Base-by-base conservation (phyloP, 2,797 vertebrate species). In the Leucoraja ocellata region DNA sequence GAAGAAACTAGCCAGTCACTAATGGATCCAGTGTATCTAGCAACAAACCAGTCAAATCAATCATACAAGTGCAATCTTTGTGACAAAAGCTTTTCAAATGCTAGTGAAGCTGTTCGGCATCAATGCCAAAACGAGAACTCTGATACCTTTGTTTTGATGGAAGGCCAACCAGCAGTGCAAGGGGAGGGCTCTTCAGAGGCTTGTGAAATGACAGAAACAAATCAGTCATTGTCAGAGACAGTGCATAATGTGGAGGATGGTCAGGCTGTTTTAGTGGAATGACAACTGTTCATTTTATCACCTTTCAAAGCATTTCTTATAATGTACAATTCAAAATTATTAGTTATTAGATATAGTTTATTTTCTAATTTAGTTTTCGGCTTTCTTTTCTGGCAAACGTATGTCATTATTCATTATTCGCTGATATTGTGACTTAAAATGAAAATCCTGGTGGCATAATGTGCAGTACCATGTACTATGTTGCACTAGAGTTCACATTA, bases 51-150 rank as follows among this genome's bases (percentile, higher is more conserved):
- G 94, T 98, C 98, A 93, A 97, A 97, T 76, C 98, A 99, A 94
- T 98, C 98, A 91, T 99, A 99, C 96, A 99, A 99, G 94, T 99
- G 99, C 96, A 99, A 99, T 96, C 96, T 99, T 96, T 99, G 99
- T 93, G 98, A 98, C 94, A 99, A 98, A 95, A 99, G 98, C 0
- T 99, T 99, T 96, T 98, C 98, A 93, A 99, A 97, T 25, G 98
- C 99, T 94, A 98, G 97, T 36, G 98, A 99, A 96, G 99, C 99
- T 93, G 98, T 99, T 94, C 99, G 98, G 96, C 99, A 99, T 96
- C 96, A 98, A 74, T 99, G 98, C 97, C 99, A 99, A 96, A 98
- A 96, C 94, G 98, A 98, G 95, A 98, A 97, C 94, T 96, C 97
- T 1, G 95, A 97, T n/a, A 97, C 96, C 28, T 97, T 97, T 94